Evolutionary conservation across 2,888 invertebrate species (phyloP), one percentile per base, ranked within the genome.

Genomic region (Eupithecia insigniata): DNA sequence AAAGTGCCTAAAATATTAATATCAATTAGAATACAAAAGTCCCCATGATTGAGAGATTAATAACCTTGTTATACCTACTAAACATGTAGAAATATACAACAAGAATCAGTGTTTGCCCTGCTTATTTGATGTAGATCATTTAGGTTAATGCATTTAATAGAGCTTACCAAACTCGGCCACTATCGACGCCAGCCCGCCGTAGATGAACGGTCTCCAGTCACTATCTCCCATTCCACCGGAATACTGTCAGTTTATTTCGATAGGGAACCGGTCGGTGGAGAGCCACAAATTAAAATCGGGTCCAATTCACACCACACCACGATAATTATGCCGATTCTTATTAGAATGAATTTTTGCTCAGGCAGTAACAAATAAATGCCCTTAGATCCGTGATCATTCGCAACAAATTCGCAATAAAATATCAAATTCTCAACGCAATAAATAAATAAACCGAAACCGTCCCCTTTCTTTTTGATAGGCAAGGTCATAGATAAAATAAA

Each of bases 151-250:
- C 12, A 1, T 51, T 26, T 12, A 22, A 1, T 14, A 36, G 26
- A 26, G 14, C 64, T 36, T 28, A 98, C 98, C 98, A 92, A 98
- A 97, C 95, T 99, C 99, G 71, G 99, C 99, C 81, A 97, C 96
- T 83, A 98, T 98, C 79, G 98, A 98, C 89, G 99, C 98, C 82
- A 98, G 89, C 80, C 99, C 99, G 89, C 99, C 99, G 95, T 98
- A 99, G 84, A 98, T 95, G 94, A 99, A 99, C 87, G 98, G 98
- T 93, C 98, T 96, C 98, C 98, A 98, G 92, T 98, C 97, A 85
- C 95, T 95, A 89, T 96, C 96, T 95, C 96, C 96, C 96, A 96
- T 97, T 87, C 95, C 96, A 95, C 85, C 86, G 78, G 78, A 75
- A 64, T 67, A 60, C 30, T 80, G 36, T 69, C 70, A 60, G 72